Evolutionary conservation across 2,888 invertebrate species (phyloP), one percentile per base, ranked within the genome.

Genomic region (Vesta saturnalis): DNA sequence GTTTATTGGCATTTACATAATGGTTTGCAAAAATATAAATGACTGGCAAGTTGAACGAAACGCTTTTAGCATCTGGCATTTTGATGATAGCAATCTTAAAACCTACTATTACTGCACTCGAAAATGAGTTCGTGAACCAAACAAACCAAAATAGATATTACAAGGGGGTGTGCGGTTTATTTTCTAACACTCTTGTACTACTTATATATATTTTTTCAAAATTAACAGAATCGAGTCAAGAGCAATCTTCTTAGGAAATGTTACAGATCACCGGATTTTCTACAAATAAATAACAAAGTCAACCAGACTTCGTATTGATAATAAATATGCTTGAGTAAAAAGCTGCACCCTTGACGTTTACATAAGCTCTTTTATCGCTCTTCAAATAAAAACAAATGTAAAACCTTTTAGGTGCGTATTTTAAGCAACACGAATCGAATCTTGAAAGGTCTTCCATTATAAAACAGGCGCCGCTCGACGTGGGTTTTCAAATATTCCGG

Each of bases 21-120:
- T 54, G 58, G 12, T 49, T 52, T 52, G 61, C 62, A 67, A 67
- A 67, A 67, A 67, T 62, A 62, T n/a, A 39, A 39, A 39, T 8
- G 39, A n/a, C 39, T 39, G 39, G 64, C 69, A 69, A 56, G 18
- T 35, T 49, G 43, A 64, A 55, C 60, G 60, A 55, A 69, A 64
- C 61, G 57, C 61, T 60, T 69, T 69, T 64, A 69, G 49, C 60
- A 59, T 69, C 64, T 64, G 64, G 63, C 60, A 64, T 63, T 61
- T 68, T 52, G 19, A 52, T 47, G 15, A 52, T 52, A 19, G 52
- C 52, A 21, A 19, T 52, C 21, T 19, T 12, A 21, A 52, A n/a
- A 39, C 39, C n/a, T n/a, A 4, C n/a, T 39, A 39, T n/a, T 39
- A 39, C 39, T 39, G n/a, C 39, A 39, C 8, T 39, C 39, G 39